Conservation (phyloP, 2,797 vertebrate genomes). For the Staurois parvus region DNA sequence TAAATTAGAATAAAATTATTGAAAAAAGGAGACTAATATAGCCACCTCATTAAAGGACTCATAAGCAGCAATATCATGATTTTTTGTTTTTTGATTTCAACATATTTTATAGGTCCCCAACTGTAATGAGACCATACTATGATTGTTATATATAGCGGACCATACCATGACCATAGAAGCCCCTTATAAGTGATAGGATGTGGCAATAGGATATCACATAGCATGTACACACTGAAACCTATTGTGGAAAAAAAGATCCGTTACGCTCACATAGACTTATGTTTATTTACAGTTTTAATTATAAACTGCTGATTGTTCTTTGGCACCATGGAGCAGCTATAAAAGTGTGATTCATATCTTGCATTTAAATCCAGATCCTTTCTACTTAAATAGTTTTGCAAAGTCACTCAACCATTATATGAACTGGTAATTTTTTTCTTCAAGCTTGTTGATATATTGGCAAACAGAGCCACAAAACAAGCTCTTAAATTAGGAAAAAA, state of each 20-base stretch:
- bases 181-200: not conserved
- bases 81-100: too few species aligned
- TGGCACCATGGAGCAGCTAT: slow-evolving; percentile 29
- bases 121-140: too few species aligned
- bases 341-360: slow-evolving; percentile 46
- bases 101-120: too few species aligned
- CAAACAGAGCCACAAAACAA: slow-evolving; percentile 3
- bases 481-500: slow-evolving; percentile 16
- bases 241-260: slow-evolving; percentile 10
- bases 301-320: slow-evolving; percentile 44
- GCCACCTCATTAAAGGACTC: too few species aligned
- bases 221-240: not conserved
- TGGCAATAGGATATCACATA: not conserved
- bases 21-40: too few species aligned
- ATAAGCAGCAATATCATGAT: too few species aligned
- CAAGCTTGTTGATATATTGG: not conserved
- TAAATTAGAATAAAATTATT: too few species aligned
- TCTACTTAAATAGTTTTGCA: slow-evolving; percentile 5
- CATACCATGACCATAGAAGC: too few species aligned
- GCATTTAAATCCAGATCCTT: slow-evolving; percentile 34
- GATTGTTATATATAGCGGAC: too few species aligned
- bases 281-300: slow-evolving; percentile 57
- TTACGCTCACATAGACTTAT: slow-evolving; percentile 8
- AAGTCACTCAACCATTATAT: not conserved
- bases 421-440: not conserved